Conservation (phyloP, 2,888 invertebrate species). For the Drosophila vallismaia region DNA sequence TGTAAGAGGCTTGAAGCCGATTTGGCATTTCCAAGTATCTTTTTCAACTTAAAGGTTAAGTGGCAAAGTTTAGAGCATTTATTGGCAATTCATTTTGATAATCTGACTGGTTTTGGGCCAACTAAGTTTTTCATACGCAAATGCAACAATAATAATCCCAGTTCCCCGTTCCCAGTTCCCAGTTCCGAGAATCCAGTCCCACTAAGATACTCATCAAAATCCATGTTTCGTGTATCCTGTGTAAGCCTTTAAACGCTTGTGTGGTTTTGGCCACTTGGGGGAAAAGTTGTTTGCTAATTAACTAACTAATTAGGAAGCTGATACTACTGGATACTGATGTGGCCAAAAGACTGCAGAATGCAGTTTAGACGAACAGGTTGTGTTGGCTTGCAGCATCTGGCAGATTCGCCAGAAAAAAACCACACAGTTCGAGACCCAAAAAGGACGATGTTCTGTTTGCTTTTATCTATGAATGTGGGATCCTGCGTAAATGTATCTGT, state of each 20-base stretch:
- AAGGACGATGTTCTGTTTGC: slow-evolving; percentile 8
- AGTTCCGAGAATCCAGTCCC: background rate
- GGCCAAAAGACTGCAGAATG: slow-evolving; percentile 3
- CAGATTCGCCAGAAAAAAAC: background rate
- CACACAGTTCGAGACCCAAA: background rate
- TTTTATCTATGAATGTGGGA: slow-evolving; percentile 3
- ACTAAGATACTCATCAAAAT: background rate
- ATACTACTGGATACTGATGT: background rate
- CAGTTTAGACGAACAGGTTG: background rate
- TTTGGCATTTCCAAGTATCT: background rate
- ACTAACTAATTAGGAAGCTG: slow-evolving; percentile 27
- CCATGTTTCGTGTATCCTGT: background rate
- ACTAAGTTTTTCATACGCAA: background rate
- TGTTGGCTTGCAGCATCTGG: background rate
- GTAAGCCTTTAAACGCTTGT: background rate
- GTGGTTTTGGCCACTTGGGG: slow-evolving; percentile 9
- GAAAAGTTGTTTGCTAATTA: slow-evolving; percentile 15
- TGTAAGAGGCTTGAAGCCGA: background rate
- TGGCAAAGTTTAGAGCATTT: background rate
- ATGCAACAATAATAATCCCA: background rate
- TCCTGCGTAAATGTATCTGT: slow-evolving; percentile 6
- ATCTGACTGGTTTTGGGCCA: background rate
- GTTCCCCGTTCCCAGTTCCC: too few species aligned
- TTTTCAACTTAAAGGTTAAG: background rate
- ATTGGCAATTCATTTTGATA: background rate